Percentiles rank a stretch among this genome's conserved stretches.
Evolutionary conservation across 2,888 invertebrate species (phyloP).

Genomic region (Drosophila setosimentum): DNA sequence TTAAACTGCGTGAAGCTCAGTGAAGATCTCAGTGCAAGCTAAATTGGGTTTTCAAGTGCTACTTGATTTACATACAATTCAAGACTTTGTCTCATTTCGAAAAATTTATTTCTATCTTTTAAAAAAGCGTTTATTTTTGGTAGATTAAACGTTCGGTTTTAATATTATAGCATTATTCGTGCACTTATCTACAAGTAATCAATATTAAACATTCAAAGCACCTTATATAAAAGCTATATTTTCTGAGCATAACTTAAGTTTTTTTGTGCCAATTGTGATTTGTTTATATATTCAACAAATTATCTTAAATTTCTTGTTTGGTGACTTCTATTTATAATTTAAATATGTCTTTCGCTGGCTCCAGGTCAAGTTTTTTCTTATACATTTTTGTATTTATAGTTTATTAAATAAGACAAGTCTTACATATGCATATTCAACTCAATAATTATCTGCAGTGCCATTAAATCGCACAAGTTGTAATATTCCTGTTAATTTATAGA

Average conservation of each 20-base stretch:
- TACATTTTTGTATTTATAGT: background rate
- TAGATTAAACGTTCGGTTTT: background rate
- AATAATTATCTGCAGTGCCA: background rate
- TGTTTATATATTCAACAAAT: background rate
- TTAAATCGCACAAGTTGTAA: background rate
- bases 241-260: background rate
- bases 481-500: background rate
- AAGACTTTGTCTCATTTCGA: background rate
- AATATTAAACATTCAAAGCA: background rate
- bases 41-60: background rate
- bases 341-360: background rate
- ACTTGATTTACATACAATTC: background rate
- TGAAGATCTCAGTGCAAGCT: constrained; percentile 10
- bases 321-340: background rate
- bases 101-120: background rate
- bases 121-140: background rate
- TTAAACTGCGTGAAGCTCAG: constrained; percentile 26
- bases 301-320: background rate
- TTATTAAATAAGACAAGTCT: background rate
- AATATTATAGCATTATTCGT: background rate
- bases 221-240: background rate
- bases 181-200: background rate
- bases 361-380: background rate
- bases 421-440: background rate
- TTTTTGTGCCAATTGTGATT: background rate